phyloP scores from a whole-genome alignment of 2,888 invertebrate genomes.

The Pachymerium ferrugineum region DNA sequence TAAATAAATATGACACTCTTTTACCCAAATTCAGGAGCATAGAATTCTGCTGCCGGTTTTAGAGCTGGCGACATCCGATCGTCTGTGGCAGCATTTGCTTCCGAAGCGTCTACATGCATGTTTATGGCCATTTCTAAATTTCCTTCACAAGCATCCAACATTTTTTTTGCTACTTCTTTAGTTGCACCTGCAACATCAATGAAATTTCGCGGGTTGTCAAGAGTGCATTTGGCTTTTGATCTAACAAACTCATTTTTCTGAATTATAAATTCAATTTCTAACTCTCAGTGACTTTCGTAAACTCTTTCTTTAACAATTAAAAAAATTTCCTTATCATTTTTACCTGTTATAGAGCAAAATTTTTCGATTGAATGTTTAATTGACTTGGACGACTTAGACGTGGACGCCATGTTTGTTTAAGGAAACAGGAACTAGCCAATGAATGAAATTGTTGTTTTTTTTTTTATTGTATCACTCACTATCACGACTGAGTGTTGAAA shows the following conservation, averaged over 20 bases:
- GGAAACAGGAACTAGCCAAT: not conserved
- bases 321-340: not conserved
- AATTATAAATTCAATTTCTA: not conserved
- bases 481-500: too few relatives aligned
- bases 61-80: not conserved
- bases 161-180: slow-evolving; percentile 43
- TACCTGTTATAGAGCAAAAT: slow-evolving; percentile 39
- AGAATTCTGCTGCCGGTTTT: not conserved
- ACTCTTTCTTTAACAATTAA: not conserved
- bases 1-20: not conserved
- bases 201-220: slow-evolving; percentile 16
- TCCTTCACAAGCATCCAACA: slow-evolving; percentile 50
- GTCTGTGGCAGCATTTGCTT: slow-evolving; percentile 21
- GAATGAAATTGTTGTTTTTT: not conserved
- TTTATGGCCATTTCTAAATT: slow-evolving; percentile 52
- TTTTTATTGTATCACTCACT: too few relatives aligned
- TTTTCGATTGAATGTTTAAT: slow-evolving; percentile 36
- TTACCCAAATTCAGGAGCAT: not conserved
- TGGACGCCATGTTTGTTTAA: slow-evolving; percentile 31
- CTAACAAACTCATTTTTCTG: not conserved
- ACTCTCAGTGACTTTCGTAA: not conserved
- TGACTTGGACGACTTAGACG: slow-evolving; percentile 17
- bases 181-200: slow-evolving; percentile 41
- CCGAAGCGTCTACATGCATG: slow-evolving; percentile 50
- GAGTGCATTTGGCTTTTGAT: not conserved